Evolutionary conservation across 1,140 invertebrate species (phyloP).

Genomic region (Eumeta japonica): DNA sequence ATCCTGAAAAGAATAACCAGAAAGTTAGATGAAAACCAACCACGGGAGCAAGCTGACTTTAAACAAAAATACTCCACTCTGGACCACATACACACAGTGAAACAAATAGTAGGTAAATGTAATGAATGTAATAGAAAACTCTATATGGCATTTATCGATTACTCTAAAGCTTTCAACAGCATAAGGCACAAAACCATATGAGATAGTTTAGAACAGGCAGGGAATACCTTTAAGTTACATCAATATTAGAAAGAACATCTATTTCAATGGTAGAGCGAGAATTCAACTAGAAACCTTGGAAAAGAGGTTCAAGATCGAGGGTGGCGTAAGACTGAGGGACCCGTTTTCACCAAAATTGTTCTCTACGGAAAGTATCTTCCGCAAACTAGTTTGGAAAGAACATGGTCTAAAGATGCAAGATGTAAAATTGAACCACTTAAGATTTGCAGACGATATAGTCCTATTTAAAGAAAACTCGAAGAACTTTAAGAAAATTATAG

Average conservation of each 20-base stretch:
- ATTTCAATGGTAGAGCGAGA: neutral
- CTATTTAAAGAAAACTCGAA: neutral
- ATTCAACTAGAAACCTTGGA: slow-evolving; percentile 1
- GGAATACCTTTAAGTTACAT: neutral
- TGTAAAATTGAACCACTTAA: neutral
- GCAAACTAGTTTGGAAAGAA: neutral
- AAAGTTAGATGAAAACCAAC: no score
- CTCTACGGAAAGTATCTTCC: neutral
- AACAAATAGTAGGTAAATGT: slow-evolving; percentile 2
- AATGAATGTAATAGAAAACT: neutral
- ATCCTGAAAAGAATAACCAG: slow-evolving; percentile 4
- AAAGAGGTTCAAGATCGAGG: neutral
- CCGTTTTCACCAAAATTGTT: neutral
- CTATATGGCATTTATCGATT: slow-evolving; percentile 2
- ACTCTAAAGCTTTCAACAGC: slow-evolving; percentile 1
- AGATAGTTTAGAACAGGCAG: neutral
- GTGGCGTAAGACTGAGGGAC: slow-evolving; percentile 2
- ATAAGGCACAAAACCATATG: slow-evolving; percentile 1
- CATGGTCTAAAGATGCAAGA: neutral
- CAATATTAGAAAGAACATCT: neutral
- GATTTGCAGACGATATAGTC: slow-evolving; percentile 2
- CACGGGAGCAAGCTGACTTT: neutral
- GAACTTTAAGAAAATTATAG: neutral
- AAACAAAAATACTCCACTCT: slow-evolving; percentile 1
- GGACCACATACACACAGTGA: neutral